Percentiles rank a stretch among this genome's conserved stretches.
phyloP scores from a whole-genome alignment of 2,888 invertebrate species.

The Mythimna vitellina region DNA sequence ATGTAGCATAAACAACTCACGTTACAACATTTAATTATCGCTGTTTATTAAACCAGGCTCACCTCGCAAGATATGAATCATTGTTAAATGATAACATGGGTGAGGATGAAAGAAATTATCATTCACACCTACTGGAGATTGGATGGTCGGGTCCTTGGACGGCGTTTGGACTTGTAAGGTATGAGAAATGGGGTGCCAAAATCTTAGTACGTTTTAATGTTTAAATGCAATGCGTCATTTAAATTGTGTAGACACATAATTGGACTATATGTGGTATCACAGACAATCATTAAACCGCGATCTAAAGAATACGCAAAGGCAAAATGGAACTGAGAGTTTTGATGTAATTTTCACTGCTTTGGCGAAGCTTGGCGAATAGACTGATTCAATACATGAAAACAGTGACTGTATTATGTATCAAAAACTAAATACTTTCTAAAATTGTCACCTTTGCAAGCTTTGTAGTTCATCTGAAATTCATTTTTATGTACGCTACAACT shows the following conservation, averaged over 20 bases:
- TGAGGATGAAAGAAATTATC: constrained; percentile 76
- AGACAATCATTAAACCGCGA: too few relatives aligned
- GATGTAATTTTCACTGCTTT: too few relatives aligned
- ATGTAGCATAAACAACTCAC: constrained; percentile 86
- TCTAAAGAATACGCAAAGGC: too few relatives aligned
- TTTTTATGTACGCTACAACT: background rate
- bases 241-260: too few relatives aligned
- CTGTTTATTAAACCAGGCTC: constrained; percentile 87
- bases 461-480: background rate
- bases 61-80: constrained; percentile 80
- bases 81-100: constrained; percentile 75
- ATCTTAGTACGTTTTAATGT: background rate
- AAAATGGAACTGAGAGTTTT: too few relatives aligned
- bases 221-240: background rate
- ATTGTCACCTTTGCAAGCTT: background rate
- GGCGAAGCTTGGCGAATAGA: too few relatives aligned
- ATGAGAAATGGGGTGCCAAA: constrained; percentile 20
- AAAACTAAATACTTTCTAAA: too few relatives aligned
- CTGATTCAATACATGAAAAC: too few relatives aligned
- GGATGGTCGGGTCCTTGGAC: constrained; percentile 37
- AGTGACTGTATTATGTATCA: too few relatives aligned
- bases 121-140: constrained; percentile 83
- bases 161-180: constrained; percentile 17
- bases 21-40: constrained; percentile 89
- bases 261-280: too few relatives aligned